Conservation (phyloP, 2,888 invertebrate species). For the Trimorus sp. region DNA sequence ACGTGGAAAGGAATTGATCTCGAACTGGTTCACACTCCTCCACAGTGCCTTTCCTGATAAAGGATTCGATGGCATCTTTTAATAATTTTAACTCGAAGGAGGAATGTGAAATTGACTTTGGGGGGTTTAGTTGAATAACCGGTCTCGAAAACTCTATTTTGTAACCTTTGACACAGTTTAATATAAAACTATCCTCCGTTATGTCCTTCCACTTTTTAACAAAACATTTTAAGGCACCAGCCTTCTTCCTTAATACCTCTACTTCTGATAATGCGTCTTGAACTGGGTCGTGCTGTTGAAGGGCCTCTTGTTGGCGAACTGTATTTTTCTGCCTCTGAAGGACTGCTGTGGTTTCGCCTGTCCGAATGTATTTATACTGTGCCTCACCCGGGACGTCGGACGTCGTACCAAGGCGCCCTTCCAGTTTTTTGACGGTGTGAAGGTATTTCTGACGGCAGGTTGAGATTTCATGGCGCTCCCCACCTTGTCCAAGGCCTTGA, state of each 20-base stretch:
- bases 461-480: conserved; percentile 21
- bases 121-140: conserved; percentile 2
- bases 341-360: conserved; percentile 71
- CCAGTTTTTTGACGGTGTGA: not conserved
- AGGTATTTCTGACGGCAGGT: not conserved
- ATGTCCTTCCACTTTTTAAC: no score
- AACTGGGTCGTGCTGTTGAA: no score
- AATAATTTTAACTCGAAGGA: conserved; percentile 24
- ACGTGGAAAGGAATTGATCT: conserved; percentile 43
- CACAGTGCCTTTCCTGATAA: conserved; percentile 13
- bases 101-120: conserved; percentile 1
- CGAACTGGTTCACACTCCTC: conserved; percentile 20
- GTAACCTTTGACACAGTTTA: conserved; percentile 26
- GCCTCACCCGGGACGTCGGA: not conserved
- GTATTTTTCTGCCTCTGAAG: not conserved
- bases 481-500: conserved; percentile 12
- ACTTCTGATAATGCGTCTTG: no score
- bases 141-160: conserved; percentile 20
- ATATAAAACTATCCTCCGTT: conserved; percentile 8
- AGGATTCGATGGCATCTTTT: conserved; percentile 29
- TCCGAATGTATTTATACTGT: not conserved
- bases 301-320: not conserved
- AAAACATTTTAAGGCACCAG: no score
- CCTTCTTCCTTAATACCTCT: no score
- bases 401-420: not conserved